These are phyloP conservation scores for Ditylenchus dipsaci DNA, from an alignment of 1,140 invertebrate species.

Conservation along the genomic window DNA sequence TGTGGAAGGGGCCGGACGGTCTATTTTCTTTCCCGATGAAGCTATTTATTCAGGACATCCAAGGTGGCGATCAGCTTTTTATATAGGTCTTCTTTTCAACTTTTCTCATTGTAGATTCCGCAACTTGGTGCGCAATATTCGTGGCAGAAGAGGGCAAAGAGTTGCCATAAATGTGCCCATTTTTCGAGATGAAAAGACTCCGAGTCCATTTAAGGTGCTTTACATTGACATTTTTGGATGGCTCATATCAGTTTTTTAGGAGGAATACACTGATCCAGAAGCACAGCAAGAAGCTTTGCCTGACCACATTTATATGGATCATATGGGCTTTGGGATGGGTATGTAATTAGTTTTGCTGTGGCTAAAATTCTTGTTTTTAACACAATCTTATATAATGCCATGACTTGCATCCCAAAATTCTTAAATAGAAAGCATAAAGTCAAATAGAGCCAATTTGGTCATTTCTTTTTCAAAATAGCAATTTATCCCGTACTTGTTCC, in stretches of 20 bases:
- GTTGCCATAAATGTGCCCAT: constrained; percentile 90
- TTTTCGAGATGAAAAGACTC: constrained; percentile 78
- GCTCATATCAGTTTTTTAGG: constrained; percentile 61
- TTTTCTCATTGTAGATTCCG: constrained; percentile 59
- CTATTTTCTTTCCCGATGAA: constrained; percentile 90
- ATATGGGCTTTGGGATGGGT: constrained; percentile 99
- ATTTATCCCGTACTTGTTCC: too few relatives aligned
- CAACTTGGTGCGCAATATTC: constrained; percentile 87
- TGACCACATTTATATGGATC: constrained; percentile 91
- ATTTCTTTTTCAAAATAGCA: too few relatives aligned
- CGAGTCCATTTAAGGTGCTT: constrained; percentile 63
- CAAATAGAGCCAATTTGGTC: too few relatives aligned
- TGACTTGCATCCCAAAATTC: too few relatives aligned
- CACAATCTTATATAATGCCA: background rate
- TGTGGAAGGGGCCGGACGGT: constrained; percentile 70
- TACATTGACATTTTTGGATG: background rate
- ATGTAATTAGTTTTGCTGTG: constrained; percentile 61
- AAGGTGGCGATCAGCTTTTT: constrained; percentile 67
- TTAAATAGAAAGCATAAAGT: too few relatives aligned
- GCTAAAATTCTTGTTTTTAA: background rate
- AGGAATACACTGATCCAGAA: constrained; percentile 66
- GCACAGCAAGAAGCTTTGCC: constrained; percentile 44
- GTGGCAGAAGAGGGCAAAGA: constrained; percentile 82
- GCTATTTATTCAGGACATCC: constrained; percentile 89
- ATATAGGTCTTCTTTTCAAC: background rate